phyloP scores from a whole-genome alignment of 2,797 vertebrate species.

The Sebastes steindachneri region DNA sequence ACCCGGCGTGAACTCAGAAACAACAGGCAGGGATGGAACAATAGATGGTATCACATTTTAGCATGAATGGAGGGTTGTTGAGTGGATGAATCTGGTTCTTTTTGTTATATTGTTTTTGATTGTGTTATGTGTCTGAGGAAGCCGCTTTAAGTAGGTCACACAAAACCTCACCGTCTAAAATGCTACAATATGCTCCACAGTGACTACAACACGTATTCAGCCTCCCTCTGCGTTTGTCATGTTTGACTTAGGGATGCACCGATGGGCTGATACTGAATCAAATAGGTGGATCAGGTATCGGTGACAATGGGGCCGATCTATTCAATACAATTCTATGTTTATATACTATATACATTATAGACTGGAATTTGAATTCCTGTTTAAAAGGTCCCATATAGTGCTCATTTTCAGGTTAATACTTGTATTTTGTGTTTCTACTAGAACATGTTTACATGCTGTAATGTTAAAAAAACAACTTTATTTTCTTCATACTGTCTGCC shows the following conservation, averaged over 20 bases:
- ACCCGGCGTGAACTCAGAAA: background rate
- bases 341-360: too few species aligned
- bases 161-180: background rate
- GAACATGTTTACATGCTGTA: too few species aligned
- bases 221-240: background rate
- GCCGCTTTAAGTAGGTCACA: background rate
- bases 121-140: background rate
- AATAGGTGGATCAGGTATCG: too few species aligned
- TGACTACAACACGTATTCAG: background rate
- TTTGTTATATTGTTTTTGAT: background rate
- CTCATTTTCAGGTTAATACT: too few species aligned
- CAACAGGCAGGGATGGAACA: background rate
- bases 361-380: too few species aligned
- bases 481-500: too few species aligned
- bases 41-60: background rate
- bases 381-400: too few species aligned
- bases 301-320: too few species aligned
- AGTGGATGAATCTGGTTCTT: constrained; percentile 6
- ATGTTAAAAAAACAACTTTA: too few species aligned
- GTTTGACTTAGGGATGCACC: background rate
- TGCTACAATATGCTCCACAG: background rate
- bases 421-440: too few species aligned
- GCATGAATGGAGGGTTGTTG: background rate
- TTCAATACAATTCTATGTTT: too few species aligned
- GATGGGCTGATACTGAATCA: too few species aligned